phyloP scores from a whole-genome alignment of 2,888 invertebrate genomes.

The Peribatodes rhomboidaria region DNA sequence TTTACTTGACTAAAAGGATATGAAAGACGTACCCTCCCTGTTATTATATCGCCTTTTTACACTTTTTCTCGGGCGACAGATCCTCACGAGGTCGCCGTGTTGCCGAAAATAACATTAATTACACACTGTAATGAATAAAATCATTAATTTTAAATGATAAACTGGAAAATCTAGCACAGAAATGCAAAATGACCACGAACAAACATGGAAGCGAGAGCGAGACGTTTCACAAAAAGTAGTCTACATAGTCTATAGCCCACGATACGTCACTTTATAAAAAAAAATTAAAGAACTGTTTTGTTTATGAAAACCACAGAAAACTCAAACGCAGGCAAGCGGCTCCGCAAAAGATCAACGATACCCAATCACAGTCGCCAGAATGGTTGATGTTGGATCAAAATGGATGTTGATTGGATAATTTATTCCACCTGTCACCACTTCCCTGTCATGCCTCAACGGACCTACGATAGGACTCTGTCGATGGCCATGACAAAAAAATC shows the following conservation, averaged over 20 bases:
- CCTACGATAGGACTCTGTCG: too few species aligned
- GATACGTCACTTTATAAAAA: slow-evolving; percentile 63
- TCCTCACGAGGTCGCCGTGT: slow-evolving; percentile 82
- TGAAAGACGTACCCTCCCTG: slow-evolving; percentile 86
- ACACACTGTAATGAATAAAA: slow-evolving; percentile 77
- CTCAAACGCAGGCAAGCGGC: too few species aligned
- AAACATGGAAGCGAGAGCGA: slow-evolving; percentile 83
- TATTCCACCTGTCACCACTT: too few species aligned
- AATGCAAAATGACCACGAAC: slow-evolving; percentile 85
- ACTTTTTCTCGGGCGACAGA: slow-evolving; percentile 81
- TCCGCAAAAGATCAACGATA: too few species aligned
- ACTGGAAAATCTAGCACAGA: slow-evolving; percentile 83
- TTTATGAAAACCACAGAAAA: slow-evolving; percentile 47
- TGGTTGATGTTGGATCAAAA: too few species aligned
- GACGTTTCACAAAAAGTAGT: slow-evolving; percentile 72
- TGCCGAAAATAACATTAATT: slow-evolving; percentile 83
- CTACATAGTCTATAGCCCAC: slow-evolving; percentile 56
- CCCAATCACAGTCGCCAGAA: not conserved
- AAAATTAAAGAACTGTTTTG: slow-evolving; percentile 27
- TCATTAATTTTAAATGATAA: slow-evolving; percentile 78
- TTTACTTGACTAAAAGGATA: slow-evolving; percentile 83
- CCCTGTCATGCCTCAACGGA: too few species aligned
- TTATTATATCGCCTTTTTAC: slow-evolving; percentile 79
- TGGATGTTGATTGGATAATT: too few species aligned
- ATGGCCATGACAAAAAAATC: too few species aligned